A percentile compares a stretch with the other conserved stretches of the same genome.
Evolutionary conservation across 2,888 invertebrate species (phyloP).

Genomic region (Chrysotoxum bicinctum): DNA sequence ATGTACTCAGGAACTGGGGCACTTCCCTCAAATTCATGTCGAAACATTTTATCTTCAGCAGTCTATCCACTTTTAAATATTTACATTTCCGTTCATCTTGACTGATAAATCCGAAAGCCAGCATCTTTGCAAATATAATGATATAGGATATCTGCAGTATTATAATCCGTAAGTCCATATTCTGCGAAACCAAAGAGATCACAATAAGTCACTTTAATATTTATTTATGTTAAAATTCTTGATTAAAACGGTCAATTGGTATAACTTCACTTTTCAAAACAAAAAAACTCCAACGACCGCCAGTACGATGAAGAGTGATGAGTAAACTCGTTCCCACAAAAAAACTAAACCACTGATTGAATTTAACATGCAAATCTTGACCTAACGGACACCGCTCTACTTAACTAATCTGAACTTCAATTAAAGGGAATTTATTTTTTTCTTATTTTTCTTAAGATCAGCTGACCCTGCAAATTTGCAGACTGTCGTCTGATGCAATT

Average conservation of each 20-base stretch:
- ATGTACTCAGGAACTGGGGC: constrained; percentile 79
- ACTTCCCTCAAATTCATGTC: constrained; percentile 80
- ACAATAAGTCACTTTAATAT: not conserved
- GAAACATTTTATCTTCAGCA: constrained; percentile 78
- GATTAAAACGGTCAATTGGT: constrained; percentile 55
- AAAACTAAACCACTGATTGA: constrained; percentile 43
- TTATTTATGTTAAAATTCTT: constrained; percentile 32
- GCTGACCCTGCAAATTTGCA: not conserved
- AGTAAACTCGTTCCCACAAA: constrained; percentile 39
- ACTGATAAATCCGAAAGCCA: constrained; percentile 76
- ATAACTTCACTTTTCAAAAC: not conserved
- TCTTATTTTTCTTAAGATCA: not conserved
- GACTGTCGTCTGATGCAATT: constrained; percentile 38
- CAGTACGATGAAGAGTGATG: not conserved
- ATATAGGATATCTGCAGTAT: constrained; percentile 76
- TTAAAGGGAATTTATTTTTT: constrained; percentile 38
- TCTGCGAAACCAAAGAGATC: constrained; percentile 46
- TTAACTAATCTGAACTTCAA: constrained; percentile 64
- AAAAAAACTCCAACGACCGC: not conserved
- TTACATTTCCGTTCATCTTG: constrained; percentile 78
- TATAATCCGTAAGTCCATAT: constrained; percentile 75
- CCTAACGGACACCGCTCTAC: constrained; percentile 39
- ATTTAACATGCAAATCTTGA: constrained; percentile 69
- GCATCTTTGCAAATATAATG: constrained; percentile 74
- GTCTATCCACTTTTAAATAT: constrained; percentile 77